Evolutionary conservation across 2,113 vertebrate genomes (phyloP), one percentile per base, ranked within the genome.

Genomic region (Thoracochromis brauschi): DNA sequence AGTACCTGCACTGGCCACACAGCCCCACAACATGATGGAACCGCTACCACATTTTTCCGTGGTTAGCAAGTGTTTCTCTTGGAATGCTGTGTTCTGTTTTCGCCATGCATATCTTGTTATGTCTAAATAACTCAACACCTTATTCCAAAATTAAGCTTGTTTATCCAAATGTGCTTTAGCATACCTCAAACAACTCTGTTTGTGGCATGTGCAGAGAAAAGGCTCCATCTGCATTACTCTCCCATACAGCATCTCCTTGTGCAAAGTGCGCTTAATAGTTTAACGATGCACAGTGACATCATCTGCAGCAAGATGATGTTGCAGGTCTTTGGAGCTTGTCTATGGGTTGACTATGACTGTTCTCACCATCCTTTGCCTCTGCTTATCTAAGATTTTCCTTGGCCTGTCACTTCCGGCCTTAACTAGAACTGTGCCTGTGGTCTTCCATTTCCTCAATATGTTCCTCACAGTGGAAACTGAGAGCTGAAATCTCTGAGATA

Each of bases 41-140:
- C 24, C 0, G 2, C 54, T 0, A 16, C 54, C 55, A 57, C 4
- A 57, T 29, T 3, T 57, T 57, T 0, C 54, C 0, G 3, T 29
- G 4, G 55, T 0, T 57, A 29, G 54, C 7, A 57, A 5, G 4
- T 57, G 13, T 57, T 29, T 8, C 2, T 57, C 24, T 57, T 57
- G 7, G 13, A 9, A 29, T 57, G 2, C 13, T 3, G 55, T 57
- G 3, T 16, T 57, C 55, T 29, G 7, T 16, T 58, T 58, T 0
- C 1, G 0, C 4, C 24, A 16, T 31, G 55, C 26, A 58, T 58
- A 17, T 58, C 26, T 58, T 16, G 8, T 31, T 31, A 58, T 58
- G 26, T 5, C 24, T 0, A 58, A 58, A 31, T 31, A 31, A 31
- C 55, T 31, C 5, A 31, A 6, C 55, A 4, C 13, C 24, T 58